Evolutionary conservation across 2,888 invertebrate species (phyloP).

Genomic region (Tetranychus truncatus): DNA sequence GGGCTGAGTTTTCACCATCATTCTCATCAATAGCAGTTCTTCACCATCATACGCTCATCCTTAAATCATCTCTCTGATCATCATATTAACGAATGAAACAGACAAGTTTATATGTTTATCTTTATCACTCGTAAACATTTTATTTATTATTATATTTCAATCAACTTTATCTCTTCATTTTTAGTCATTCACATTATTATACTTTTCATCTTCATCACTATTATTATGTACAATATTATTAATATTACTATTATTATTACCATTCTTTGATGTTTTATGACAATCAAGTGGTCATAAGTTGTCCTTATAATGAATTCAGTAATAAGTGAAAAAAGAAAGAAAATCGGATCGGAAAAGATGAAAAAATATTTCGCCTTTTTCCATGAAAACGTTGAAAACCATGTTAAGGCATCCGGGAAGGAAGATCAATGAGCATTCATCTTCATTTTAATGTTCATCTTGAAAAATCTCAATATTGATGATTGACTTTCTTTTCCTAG

Average conservation of each 20-base stretch:
- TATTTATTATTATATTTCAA: not conserved
- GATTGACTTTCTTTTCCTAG: not conserved
- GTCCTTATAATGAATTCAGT: no score
- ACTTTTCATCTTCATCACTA: not conserved
- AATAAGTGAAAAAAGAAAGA: not conserved
- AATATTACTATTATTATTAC: no score
- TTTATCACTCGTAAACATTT: not conserved
- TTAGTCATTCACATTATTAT: not conserved
- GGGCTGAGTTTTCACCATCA: not conserved
- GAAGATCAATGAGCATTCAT: constrained; percentile 5
- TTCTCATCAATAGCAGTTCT: not conserved
- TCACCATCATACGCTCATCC: no score
- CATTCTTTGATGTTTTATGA: no score
- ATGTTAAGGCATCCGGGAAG: not conserved
- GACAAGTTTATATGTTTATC: not conserved
- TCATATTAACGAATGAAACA: not conserved
- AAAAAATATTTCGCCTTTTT: not conserved
- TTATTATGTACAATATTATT: no score
- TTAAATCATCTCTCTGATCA: no score
- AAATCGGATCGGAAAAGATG: not conserved
- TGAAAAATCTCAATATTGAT: not conserved
- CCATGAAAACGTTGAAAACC: not conserved
- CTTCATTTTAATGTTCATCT: not conserved
- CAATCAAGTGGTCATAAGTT: no score
- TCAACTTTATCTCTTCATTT: not conserved